These are phyloP conservation scores for Cricetomys ansorgei DNA, from an alignment of 2,113 vertebrate species.

Conservation along the genomic window DNA sequence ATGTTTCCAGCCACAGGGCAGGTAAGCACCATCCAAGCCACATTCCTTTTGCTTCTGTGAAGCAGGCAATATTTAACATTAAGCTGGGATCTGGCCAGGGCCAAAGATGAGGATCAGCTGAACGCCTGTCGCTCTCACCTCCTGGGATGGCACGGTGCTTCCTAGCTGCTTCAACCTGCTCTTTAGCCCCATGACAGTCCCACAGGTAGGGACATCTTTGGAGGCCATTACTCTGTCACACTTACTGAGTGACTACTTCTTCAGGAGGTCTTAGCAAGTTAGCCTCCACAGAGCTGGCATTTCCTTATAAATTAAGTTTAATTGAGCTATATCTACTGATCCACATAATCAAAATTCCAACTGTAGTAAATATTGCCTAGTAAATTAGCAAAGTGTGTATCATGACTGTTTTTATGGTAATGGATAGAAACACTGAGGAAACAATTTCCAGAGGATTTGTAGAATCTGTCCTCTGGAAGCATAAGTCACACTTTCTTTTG, in stretches of 20 bases:
- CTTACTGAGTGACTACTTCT: background rate
- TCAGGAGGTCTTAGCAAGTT: background rate
- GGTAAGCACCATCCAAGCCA: too few relatives aligned
- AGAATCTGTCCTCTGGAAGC: background rate
- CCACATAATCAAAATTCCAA: slow-evolving; percentile 16
- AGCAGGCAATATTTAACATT: too few relatives aligned
- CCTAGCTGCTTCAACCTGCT: too few relatives aligned
- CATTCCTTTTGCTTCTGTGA: too few relatives aligned
- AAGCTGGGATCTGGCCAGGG: too few relatives aligned
- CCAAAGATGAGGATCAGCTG: too few relatives aligned
- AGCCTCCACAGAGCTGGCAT: background rate
- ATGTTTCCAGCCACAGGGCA: too few relatives aligned
- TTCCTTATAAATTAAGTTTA: slow-evolving; percentile 9
- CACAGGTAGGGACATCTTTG: background rate
- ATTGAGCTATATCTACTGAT: background rate
- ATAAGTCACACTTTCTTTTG: background rate
- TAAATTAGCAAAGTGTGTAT: background rate
- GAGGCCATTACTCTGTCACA: background rate
- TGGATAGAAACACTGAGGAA: background rate
- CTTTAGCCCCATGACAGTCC: too few relatives aligned
- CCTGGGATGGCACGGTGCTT: too few relatives aligned
- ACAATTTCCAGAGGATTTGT: background rate
- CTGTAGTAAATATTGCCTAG: background rate
- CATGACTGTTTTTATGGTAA: slow-evolving; percentile 1
- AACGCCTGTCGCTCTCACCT: too few relatives aligned